Percentiles rank a stretch among this genome's conserved stretches.
Evolutionary conservation across 2,888 invertebrate genomes (phyloP).

Genomic region (Xanthorhoe spadicearia): DNA sequence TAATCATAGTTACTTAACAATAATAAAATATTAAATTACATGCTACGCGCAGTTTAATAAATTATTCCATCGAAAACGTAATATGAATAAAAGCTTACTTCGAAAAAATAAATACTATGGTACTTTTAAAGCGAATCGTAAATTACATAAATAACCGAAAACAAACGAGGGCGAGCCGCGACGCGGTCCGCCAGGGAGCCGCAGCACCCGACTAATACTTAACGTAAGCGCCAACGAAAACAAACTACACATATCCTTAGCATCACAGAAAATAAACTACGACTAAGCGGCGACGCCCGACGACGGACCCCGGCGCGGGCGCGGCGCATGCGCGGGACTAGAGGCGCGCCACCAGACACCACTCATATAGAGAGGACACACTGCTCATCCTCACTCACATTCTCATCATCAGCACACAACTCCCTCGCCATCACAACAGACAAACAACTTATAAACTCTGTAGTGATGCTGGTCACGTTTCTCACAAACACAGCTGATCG

Average conservation of each 20-base stretch:
- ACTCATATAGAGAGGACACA: background rate
- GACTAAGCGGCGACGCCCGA: slow-evolving; percentile 57
- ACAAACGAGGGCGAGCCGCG: slow-evolving; percentile 43
- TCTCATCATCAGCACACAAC: background rate
- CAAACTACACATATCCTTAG: slow-evolving; percentile 69
- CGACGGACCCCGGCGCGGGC: slow-evolving; percentile 37
- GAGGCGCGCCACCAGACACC: slow-evolving; percentile 6
- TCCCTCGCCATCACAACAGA: background rate
- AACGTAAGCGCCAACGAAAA: slow-evolving; percentile 62
- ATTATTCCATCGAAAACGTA: slow-evolving; percentile 59
- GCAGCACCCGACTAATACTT: slow-evolving; percentile 53
- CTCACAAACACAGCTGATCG: too few species aligned
- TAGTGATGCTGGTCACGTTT: too few species aligned
- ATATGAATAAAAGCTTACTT: slow-evolving; percentile 66
- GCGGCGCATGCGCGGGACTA: slow-evolving; percentile 31
- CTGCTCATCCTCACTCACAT: background rate
- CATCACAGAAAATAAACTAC: slow-evolving; percentile 78
- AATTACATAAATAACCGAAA: slow-evolving; percentile 59
- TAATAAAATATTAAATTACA: slow-evolving; percentile 54
- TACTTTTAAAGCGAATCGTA: slow-evolving; percentile 76
- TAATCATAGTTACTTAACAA: slow-evolving; percentile 40
- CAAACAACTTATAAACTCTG: too few species aligned
- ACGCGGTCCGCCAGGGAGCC: slow-evolving; percentile 28
- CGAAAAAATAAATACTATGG: slow-evolving; percentile 78
- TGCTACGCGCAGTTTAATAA: slow-evolving; percentile 59